These are phyloP conservation scores for Actenoides lindsayi DNA, from an alignment of 2,113 vertebrate genomes.

Conservation along the genomic window DNA sequence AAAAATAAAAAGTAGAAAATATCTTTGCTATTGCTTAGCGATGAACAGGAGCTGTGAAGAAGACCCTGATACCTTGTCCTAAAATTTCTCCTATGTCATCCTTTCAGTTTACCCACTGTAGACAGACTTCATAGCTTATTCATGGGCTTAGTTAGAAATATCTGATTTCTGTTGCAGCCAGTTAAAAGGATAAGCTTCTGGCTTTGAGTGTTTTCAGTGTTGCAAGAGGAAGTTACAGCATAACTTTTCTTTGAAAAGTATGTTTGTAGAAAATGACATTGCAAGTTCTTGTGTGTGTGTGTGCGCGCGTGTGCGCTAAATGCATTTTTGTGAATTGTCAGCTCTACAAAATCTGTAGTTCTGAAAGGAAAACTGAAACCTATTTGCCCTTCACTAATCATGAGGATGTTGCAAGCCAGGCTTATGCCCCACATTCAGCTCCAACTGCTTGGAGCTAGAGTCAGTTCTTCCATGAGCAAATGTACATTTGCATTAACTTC, in stretches of 20 bases:
- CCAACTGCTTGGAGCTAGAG: background rate
- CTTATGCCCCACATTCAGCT: background rate
- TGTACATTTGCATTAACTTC: background rate
- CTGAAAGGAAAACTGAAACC: slow-evolving; percentile 25
- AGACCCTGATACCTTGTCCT: background rate
- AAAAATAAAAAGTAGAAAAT: background rate
- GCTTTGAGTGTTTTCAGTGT: background rate
- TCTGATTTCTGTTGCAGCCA: background rate
- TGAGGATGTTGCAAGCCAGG: background rate
- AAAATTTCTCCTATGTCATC: background rate
- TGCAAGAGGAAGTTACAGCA: slow-evolving; percentile 32
- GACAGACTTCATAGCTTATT: background rate
- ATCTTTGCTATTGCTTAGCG: background rate
- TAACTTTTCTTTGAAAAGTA: background rate
- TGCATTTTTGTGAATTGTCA: background rate
- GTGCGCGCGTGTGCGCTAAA: background rate
- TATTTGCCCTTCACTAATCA: background rate
- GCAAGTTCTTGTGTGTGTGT: background rate
- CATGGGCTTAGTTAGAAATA: background rate
- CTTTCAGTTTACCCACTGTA: background rate
- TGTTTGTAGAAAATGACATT: background rate
- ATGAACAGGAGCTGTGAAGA: background rate
- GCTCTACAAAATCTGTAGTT: background rate
- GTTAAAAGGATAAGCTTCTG: background rate
- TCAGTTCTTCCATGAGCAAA: background rate